These are phyloP conservation scores for Lutjanus erythropterus DNA, from an alignment of 2,113 vertebrate genomes.

Conservation along the genomic window DNA sequence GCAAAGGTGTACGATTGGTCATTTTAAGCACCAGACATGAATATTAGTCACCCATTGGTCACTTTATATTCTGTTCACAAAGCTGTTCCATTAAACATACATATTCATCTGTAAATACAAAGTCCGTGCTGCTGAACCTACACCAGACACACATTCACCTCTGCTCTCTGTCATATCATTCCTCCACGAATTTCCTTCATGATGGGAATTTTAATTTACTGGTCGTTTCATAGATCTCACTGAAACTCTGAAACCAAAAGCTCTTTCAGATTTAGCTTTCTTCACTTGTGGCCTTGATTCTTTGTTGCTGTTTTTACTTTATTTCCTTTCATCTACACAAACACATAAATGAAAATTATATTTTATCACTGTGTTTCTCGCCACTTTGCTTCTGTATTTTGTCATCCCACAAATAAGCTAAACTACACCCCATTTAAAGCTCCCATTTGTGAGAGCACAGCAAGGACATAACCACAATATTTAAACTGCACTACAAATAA, in stretches of 20 bases:
- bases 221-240: neutral
- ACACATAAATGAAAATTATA: conserved; percentile 9
- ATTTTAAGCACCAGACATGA: neutral
- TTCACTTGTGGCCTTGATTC: neutral
- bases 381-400: neutral
- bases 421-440: neutral
- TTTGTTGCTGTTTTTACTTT: neutral
- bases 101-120: conserved; percentile 20
- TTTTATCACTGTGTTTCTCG: neutral
- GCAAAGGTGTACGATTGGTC: neutral
- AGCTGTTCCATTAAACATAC: neutral
- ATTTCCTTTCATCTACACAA: conserved; percentile 13
- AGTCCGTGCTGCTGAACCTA: neutral
- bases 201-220: conserved; percentile 2
- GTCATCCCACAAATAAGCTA: conserved; percentile 1
- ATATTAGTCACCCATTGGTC: neutral
- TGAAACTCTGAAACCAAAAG: neutral
- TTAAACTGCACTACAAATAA: conserved; percentile 18
- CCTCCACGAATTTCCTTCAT: neutral
- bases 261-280: neutral
- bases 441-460: neutral
- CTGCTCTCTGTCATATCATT: neutral
- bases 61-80: conserved; percentile 13
- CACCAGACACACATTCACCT: neutral
- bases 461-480: conserved; percentile 3